phyloP scores from a whole-genome alignment of 2,888 invertebrate species.

The Stenolophus ochropezus region DNA sequence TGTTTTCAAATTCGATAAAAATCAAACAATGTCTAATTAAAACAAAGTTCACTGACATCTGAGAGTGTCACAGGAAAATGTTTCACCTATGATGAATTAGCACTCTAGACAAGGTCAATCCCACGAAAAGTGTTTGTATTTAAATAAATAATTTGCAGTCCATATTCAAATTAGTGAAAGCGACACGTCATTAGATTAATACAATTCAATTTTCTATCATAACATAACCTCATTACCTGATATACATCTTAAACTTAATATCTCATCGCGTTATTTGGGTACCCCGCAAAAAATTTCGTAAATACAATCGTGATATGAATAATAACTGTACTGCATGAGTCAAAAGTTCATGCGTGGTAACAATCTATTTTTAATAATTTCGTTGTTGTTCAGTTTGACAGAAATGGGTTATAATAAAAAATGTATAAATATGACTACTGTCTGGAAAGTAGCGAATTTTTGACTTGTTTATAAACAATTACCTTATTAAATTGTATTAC shows the following conservation, averaged over 20 bases:
- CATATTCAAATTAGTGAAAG: constrained; percentile 46
- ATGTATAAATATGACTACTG: too few species aligned
- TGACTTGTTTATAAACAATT: too few species aligned
- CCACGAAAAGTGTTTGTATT: constrained; percentile 23
- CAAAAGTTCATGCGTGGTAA: neutral
- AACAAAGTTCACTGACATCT: constrained; percentile 16
- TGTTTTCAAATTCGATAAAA: constrained; percentile 25
- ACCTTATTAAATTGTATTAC: too few species aligned
- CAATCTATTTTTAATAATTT: neutral
- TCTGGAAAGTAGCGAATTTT: too few species aligned
- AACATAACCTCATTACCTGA: constrained; percentile 41
- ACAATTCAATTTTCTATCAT: constrained; percentile 37
- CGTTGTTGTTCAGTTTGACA: neutral
- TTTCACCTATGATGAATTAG: neutral
- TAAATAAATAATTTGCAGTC: constrained; percentile 5
- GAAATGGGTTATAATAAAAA: too few species aligned
- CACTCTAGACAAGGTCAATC: constrained; percentile 17
- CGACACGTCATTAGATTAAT: constrained; percentile 32
- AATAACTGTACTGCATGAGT: neutral
- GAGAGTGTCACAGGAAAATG: neutral
- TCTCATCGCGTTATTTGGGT: constrained; percentile 2
- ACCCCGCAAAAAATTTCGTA: neutral
- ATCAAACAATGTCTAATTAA: constrained; percentile 15
- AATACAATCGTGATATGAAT: constrained; percentile 1
- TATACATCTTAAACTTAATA: constrained; percentile 32